Base-by-base conservation (phyloP, 2,888 invertebrate genomes). In the Rhorus exstirpatorius region DNA sequence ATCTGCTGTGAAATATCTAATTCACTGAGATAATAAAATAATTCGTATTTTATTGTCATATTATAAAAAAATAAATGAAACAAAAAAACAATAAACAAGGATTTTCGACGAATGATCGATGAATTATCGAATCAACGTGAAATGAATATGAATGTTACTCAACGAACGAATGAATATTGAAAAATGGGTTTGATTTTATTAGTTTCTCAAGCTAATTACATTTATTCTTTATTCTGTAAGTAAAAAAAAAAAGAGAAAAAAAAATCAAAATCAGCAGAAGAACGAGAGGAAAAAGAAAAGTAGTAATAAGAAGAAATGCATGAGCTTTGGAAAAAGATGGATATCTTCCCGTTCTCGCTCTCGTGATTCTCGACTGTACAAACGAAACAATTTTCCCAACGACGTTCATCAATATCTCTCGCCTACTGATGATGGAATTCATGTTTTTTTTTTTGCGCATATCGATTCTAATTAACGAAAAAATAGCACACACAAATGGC, bases 141-240 rank as follows among this genome's bases (percentile, higher is more conserved):
- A 21, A n/a, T n/a, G 31, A 26, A n/a, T 53, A 55, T 26, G 12
- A 26, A 4, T 17, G 7, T 21, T 44, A 19, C 1, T 51, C 7
- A 17, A 44, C 19, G 1, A 14, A 21, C 26, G 12, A 14, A 51
- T 21, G 35, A 67, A n/a, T n/a, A n/a, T n/a, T n/a, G n/a, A n/a
- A n/a, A n/a, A n/a, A n/a, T n/a, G n/a, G n/a, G n/a, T n/a, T n/a
- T n/a, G n/a, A n/a, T n/a, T n/a, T 70, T 78, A 75, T 70, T 75
- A 74, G 68, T 76, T 79, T 71, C 67, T 71, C 83, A 61, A 76
- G 61, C 68, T 55, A 72, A 79, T 83, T 79, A 79, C 79, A 79
- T 68, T 51, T 67, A 71, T 61, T 68, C 31, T 78, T 67, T 76
- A 76, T 76, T 35, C 38, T 53, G 75, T 67, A 35, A 31, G 68